These are phyloP conservation scores for Leucophenga varia DNA, from an alignment of 1,140 invertebrate species.

Conservation along the genomic window DNA sequence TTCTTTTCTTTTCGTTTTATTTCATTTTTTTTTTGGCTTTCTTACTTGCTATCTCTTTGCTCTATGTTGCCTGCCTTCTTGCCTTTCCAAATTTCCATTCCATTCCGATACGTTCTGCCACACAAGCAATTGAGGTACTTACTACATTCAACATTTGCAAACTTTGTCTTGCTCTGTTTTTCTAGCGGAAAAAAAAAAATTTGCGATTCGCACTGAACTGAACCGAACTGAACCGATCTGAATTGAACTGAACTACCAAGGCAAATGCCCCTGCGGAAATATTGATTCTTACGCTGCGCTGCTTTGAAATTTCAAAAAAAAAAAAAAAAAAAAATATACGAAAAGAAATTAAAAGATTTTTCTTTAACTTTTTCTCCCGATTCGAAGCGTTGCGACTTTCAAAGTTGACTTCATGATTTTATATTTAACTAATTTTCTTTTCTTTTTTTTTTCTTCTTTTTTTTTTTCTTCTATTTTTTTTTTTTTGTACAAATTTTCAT, in stretches of 20 bases:
- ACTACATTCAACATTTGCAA: constrained; percentile 40
- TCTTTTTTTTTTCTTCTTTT: constrained; percentile 41
- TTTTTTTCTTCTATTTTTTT: constrained; percentile 43
- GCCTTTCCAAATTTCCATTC: too few relatives aligned
- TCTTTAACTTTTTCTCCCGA: background rate
- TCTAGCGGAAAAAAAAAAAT: too few relatives aligned
- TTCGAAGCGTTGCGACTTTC: background rate
- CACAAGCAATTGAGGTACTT: constrained; percentile 45
- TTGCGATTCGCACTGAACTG: too few relatives aligned
- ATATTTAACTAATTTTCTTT: constrained; percentile 46
- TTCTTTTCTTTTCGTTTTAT: background rate
- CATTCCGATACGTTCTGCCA: too few relatives aligned
- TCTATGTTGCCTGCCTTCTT: too few relatives aligned
- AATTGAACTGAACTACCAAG: background rate
- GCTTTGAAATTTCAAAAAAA: too few relatives aligned
- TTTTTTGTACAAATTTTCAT: constrained; percentile 44
- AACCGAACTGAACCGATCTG: background rate
- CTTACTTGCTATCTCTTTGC: too few relatives aligned
- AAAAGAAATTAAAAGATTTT: too few relatives aligned
- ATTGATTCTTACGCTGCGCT: constrained; percentile 37
- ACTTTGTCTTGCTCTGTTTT: constrained; percentile 18
- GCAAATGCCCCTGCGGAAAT: constrained; percentile 34
- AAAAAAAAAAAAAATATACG: too few relatives aligned
- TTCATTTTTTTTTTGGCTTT: background rate
- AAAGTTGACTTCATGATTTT: constrained; percentile 20